Conservation (phyloP, 2,888 invertebrate species). For the Andrena bucephala region DNA sequence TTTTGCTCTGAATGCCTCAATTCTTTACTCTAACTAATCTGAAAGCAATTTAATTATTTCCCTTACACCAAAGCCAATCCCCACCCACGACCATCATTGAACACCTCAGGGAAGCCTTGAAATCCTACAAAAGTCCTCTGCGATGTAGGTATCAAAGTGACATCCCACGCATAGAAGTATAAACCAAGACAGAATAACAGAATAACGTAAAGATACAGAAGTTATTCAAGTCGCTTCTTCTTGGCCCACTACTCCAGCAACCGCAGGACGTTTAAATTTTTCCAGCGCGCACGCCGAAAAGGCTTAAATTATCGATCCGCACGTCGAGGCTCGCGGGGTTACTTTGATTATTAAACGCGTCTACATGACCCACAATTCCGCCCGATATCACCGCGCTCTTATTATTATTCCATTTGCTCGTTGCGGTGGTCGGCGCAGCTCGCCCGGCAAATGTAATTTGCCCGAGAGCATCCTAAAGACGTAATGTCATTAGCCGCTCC, state of each 20-base stretch:
- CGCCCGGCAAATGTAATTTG: conserved; percentile 70
- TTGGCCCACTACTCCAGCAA: neutral
- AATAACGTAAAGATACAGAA: too few species aligned
- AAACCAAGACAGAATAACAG: too few species aligned
- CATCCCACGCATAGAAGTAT: too few species aligned
- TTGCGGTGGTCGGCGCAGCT: conserved; percentile 34
- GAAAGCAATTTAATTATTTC: too few species aligned
- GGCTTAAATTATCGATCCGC: conserved; percentile 58
- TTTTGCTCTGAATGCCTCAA: too few species aligned
- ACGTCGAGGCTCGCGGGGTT: conserved; percentile 23
- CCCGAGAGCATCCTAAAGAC: conserved; percentile 71
- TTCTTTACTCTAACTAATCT: too few species aligned
- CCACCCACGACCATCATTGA: too few species aligned
- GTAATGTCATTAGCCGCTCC: conserved; percentile 69
- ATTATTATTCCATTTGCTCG: conserved; percentile 68
- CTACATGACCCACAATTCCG: conserved; percentile 63
- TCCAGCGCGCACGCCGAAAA: conserved; percentile 15
- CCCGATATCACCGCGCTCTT: conserved; percentile 66
- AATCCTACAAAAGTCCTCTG: too few species aligned
- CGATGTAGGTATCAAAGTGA: too few species aligned
- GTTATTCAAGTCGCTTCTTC: too few species aligned
- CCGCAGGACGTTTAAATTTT: conserved; percentile 1
- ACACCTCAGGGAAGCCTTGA: too few species aligned
- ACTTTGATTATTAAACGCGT: conserved; percentile 70
- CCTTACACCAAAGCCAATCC: too few species aligned